Percentiles rank a stretch among this genome's conserved stretches.
Conservation (phyloP, 2,888 invertebrate species). For the Apotomis turbidana region DNA sequence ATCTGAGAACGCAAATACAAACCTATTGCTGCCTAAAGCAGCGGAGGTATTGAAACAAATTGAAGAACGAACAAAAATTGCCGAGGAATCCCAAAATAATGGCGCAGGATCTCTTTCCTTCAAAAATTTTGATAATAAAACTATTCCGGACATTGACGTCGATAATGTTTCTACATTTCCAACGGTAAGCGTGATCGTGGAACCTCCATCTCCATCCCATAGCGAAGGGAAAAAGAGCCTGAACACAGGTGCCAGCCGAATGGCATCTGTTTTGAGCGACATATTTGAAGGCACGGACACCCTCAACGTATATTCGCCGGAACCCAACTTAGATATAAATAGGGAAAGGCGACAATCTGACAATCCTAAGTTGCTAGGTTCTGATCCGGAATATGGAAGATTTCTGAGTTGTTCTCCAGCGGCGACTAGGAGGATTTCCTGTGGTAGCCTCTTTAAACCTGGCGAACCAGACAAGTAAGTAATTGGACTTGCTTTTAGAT, state of each 20-base stretch:
- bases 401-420: constrained; percentile 91
- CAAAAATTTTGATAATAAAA: constrained; percentile 36
- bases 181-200: constrained; percentile 88
- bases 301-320: constrained; percentile 73
- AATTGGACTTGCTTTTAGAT: too few relatives aligned
- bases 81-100: constrained; percentile 44
- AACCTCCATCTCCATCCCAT: constrained; percentile 89
- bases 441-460: constrained; percentile 93
- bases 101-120: constrained; percentile 43
- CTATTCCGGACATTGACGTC: constrained; percentile 38
- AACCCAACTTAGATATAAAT: constrained; percentile 73
- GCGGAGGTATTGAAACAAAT: constrained; percentile 60
- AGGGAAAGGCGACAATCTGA: constrained; percentile 79
- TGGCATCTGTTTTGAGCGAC: constrained; percentile 78
- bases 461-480: constrained; percentile 86
- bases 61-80: constrained; percentile 52
- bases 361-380: constrained; percentile 85
- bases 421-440: constrained; percentile 94
- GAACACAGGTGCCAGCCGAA: constrained; percentile 69
- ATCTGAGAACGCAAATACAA: constrained; percentile 62
- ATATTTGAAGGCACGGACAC: constrained; percentile 75
- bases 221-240: constrained; percentile 83
- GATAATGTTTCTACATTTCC: constrained; percentile 72
- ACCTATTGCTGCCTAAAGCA: constrained; percentile 67
- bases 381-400: constrained; percentile 86